These are phyloP conservation scores for Acheta domesticus DNA, from an alignment of 2,888 invertebrate species.

Conservation along the genomic window DNA sequence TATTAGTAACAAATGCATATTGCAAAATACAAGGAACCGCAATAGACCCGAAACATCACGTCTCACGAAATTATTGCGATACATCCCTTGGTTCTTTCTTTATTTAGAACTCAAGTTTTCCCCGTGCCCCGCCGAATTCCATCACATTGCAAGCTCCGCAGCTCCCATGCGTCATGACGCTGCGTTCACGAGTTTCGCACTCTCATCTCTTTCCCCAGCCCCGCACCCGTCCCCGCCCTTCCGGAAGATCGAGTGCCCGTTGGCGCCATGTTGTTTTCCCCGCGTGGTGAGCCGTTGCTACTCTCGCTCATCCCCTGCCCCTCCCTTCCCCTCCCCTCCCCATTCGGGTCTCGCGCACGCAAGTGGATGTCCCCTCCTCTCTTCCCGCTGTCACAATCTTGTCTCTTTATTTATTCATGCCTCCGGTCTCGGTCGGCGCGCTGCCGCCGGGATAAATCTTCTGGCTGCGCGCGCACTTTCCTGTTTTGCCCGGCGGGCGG, in stretches of 20 bases:
- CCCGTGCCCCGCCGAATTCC: too few relatives aligned
- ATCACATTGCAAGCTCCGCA: too few relatives aligned
- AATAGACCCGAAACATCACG: too few relatives aligned
- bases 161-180: too few relatives aligned
- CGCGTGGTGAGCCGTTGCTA: neutral
- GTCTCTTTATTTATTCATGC: constrained; percentile 9
- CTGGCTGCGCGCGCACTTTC: neutral
- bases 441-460: constrained; percentile 3
- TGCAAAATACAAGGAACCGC: too few relatives aligned
- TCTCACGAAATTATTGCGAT: too few relatives aligned
- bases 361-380: neutral
- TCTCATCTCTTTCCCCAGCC: too few relatives aligned
- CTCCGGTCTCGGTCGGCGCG: constrained; percentile 8
- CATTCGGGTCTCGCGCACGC: too few relatives aligned
- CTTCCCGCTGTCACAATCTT: constrained; percentile 8
- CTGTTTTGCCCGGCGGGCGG: neutral
- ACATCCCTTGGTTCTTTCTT: too few relatives aligned
- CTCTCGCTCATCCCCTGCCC: neutral
- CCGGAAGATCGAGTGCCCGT: neutral
- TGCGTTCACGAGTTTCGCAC: too few relatives aligned
- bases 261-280: neutral
- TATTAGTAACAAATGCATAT: too few relatives aligned
- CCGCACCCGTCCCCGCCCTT: neutral
- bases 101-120: too few relatives aligned
- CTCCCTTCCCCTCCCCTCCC: neutral